A percentile compares a stretch with the other conserved stretches of the same genome.
Evolutionary conservation across 2,797 vertebrate species (phyloP).

Genomic region (Pristis pectinata): DNA sequence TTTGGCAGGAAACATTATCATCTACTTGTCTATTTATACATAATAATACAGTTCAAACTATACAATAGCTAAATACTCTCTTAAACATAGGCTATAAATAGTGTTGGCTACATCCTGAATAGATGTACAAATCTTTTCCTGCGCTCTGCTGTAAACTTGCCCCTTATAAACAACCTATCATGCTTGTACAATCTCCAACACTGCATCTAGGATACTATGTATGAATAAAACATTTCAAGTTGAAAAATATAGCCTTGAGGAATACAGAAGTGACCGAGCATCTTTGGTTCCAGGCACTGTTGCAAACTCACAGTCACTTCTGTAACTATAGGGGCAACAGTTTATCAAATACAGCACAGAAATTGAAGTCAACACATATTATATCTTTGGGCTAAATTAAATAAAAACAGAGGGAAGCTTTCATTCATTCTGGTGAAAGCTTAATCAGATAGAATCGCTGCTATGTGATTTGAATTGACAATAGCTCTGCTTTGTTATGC

Average conservation of each 20-base stretch:
- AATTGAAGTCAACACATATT: background rate
- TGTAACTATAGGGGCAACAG: slow-evolving; percentile 14
- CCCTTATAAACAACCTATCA: slow-evolving; percentile 22
- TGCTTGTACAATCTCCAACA: background rate
- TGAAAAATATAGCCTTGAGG: slow-evolving; percentile 33
- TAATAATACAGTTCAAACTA: background rate
- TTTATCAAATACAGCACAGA: background rate
- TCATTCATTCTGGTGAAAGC: slow-evolving; percentile 22
- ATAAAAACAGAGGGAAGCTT: slow-evolving; percentile 29
- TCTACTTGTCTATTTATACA: background rate
- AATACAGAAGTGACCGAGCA: slow-evolving; percentile 32
- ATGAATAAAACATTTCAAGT: slow-evolving; percentile 28
- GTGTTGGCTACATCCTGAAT: slow-evolving; percentile 2
- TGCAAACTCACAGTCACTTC: slow-evolving; percentile 16
- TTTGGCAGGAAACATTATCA: background rate
- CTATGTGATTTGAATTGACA: slow-evolving; percentile 29
- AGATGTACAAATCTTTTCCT: background rate
- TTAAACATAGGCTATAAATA: background rate
- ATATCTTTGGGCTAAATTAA: slow-evolving; percentile 36
- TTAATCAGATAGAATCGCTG: background rate
- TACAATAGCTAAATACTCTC: slow-evolving; percentile 18
- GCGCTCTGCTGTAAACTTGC: slow-evolving; percentile 23
- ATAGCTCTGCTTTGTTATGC: slow-evolving; percentile 9
- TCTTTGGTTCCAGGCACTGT: background rate
- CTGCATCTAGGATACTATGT: background rate